phyloP scores from a whole-genome alignment of 2,888 invertebrate species.

The Oxystoma pomonae region DNA sequence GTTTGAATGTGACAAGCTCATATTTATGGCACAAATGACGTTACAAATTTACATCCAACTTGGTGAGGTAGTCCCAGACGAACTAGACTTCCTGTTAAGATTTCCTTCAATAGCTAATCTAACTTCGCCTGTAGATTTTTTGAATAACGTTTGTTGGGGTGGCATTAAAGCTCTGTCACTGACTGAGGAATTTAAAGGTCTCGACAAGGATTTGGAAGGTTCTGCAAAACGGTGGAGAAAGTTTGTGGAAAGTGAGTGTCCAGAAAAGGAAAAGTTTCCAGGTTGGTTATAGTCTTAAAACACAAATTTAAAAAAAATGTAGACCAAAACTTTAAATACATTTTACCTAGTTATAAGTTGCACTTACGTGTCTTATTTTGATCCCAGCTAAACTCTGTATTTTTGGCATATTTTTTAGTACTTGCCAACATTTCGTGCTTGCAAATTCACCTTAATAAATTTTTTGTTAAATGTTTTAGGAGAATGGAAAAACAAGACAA shows the following conservation, averaged over 20 bases:
- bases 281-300: too few species aligned
- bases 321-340: too few species aligned
- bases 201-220: slow-evolving; percentile 89
- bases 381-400: too few species aligned
- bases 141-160: slow-evolving; percentile 82
- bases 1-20: slow-evolving; percentile 88
- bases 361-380: too few species aligned
- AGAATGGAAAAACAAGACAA: slow-evolving; percentile 90
- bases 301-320: too few species aligned
- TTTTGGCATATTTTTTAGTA: too few species aligned
- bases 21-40: slow-evolving; percentile 83
- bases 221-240: slow-evolving; percentile 91
- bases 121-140: slow-evolving; percentile 76
- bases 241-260: slow-evolving; percentile 86
- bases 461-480: too few species aligned
- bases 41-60: slow-evolving; percentile 58
- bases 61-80: slow-evolving; percentile 67
- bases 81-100: slow-evolving; percentile 83
- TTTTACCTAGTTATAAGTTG: too few species aligned
- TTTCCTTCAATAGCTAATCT: slow-evolving; percentile 76
- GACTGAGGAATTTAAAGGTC: slow-evolving; percentile 74
- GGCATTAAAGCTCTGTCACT: slow-evolving; percentile 76
- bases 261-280: slow-evolving; percentile 90
- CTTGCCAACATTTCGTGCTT: too few species aligned
- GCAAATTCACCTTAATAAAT: too few species aligned